A percentile compares a stretch with the other conserved stretches of the same genome.
phyloP scores from a whole-genome alignment of 2,113 vertebrate genomes.

The Oncorhynchus kisutch region DNA sequence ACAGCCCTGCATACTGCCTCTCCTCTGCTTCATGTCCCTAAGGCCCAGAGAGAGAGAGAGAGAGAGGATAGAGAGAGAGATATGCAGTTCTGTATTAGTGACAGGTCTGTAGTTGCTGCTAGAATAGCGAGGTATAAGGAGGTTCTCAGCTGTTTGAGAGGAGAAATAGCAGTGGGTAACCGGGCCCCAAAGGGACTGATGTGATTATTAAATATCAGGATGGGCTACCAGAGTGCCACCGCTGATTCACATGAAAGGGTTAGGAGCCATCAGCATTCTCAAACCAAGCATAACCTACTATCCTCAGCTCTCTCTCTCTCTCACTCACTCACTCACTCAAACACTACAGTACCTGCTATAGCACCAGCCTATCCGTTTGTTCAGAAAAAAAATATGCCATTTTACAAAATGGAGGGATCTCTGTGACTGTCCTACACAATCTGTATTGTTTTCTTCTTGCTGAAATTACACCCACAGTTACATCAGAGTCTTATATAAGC shows the following conservation, averaged over 20 bases:
- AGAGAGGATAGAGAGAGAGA: background rate
- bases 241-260: conserved; percentile 11
- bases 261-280: conserved; percentile 14
- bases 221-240: background rate
- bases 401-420: background rate
- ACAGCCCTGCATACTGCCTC: no score
- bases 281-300: conserved; percentile 3
- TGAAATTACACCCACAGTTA: conserved; percentile 35
- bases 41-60: background rate
- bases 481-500: conserved; percentile 59
- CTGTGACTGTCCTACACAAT: background rate
- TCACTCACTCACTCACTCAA: background rate
- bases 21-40: no score
- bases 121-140: background rate
- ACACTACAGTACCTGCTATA: background rate
- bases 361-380: background rate
- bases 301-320: background rate
- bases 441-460: conserved; percentile 47
- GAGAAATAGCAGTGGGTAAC: background rate
- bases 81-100: background rate
- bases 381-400: background rate
- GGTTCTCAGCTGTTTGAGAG: background rate
- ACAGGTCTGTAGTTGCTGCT: background rate
- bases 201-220: conserved; percentile 18
- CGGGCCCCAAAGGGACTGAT: background rate